Evolutionary conservation across 2,888 invertebrate genomes (phyloP).

Genomic region (Clitarchus hookeri): DNA sequence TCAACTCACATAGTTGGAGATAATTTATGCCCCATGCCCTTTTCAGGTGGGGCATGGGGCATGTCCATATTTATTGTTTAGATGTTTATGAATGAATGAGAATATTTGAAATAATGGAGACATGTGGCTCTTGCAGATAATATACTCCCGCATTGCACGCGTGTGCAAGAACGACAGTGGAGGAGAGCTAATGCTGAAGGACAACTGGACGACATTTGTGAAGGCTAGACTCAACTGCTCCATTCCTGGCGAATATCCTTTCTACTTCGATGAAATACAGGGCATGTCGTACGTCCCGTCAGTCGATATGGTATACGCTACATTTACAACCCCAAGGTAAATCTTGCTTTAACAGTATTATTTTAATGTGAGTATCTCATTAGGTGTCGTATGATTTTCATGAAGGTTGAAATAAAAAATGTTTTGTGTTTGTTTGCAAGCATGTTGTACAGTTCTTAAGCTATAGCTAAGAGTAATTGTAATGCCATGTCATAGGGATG

Average conservation of each 20-base stretch:
- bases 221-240: constrained; percentile 87
- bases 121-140: constrained; percentile 61
- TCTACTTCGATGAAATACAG: constrained; percentile 89
- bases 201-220: constrained; percentile 90
- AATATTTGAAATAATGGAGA: neutral
- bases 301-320: constrained; percentile 79
- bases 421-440: too few species aligned
- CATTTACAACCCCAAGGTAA: constrained; percentile 81
- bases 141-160: constrained; percentile 88
- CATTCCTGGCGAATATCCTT: constrained; percentile 81
- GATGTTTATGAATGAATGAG: neutral
- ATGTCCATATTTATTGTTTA: too few species aligned
- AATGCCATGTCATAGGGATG: too few species aligned
- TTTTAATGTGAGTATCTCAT: too few species aligned
- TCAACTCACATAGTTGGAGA: too few species aligned
- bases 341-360: constrained; percentile 42
- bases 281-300: constrained; percentile 77
- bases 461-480: too few species aligned
- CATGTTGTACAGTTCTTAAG: too few species aligned
- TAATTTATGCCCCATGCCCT: too few species aligned
- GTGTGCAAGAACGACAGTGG: constrained; percentile 90
- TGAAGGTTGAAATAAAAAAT: too few species aligned
- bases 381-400: too few species aligned
- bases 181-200: constrained; percentile 70
- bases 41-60: too few species aligned